Base-by-base conservation (phyloP, 2,113 vertebrate species). In the Pteronura brasiliensis region DNA sequence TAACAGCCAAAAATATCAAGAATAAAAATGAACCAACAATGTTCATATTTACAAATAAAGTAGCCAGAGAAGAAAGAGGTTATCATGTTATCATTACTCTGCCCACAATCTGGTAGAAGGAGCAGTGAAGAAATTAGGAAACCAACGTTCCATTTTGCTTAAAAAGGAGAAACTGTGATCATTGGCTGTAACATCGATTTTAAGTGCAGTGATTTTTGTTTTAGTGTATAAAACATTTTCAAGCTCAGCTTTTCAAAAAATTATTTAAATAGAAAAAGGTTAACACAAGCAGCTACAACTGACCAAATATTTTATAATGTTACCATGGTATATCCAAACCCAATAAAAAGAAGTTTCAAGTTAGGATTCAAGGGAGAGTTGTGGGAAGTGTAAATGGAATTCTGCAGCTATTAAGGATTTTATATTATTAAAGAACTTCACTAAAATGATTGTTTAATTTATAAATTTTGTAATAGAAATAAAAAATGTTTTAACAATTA, bases 401-500 rank as follows among this genome's bases (percentile, higher is more conserved):
- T 67, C 39, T 59, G 6, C 44, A 12, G 11, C 44, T 72, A 39
- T 81, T 63, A 88, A 49, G 20, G 39, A 88, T 85, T 91, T 96
- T 59, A 91, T 79, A n/a, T 82, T 95, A 93, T 61, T 65, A 85
- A 95, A 82, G 6, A 95, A 96, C 27, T 59, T 86, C 88, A 61
- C n/a, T 74, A 92, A 96, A 65, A 88, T 85, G 65, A 65, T 90
- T 67, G n/a, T 85, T 97, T 97, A 87, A 90, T 83, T 93, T 95
- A 76, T 44, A 72, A 49, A 88, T 86, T 93, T 82, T 93, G 12
- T 95, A 93, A 71, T 80, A 69, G 39, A 89, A 59, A 59, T 82
- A 90, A 88, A 92, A 84, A 96, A 74, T 89, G 8, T 90, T 95
- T 98, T 98, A 98, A 98, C 96, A 98, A 98, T 96, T 96, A 97